Evolutionary conservation across 2,797 vertebrate genomes (phyloP).

Genomic region (Micrastur ruficollis): DNA sequence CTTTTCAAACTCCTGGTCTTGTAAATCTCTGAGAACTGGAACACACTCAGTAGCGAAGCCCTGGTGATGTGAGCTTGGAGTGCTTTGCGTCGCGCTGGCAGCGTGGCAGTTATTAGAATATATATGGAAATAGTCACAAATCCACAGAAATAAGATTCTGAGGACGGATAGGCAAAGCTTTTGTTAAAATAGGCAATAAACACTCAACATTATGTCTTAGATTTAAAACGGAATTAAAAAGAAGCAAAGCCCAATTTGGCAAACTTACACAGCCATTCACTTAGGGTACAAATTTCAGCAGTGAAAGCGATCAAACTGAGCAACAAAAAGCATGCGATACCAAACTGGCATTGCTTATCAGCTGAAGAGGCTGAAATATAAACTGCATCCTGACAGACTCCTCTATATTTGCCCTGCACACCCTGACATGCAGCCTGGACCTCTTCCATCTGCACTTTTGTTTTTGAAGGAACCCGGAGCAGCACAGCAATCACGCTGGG

Average conservation of each 20-base stretch:
- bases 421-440: neutral
- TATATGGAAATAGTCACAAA: neutral
- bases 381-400: neutral
- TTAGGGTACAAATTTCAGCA: neutral
- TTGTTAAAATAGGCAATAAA: neutral
- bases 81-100: fast-evolving
- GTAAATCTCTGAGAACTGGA: neutral
- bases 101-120: neutral
- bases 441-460: neutral
- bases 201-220: no score
- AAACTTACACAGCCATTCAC: neutral
- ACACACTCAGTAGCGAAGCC: neutral
- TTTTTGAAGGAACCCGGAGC: neutral
- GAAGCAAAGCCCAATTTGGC: neutral
- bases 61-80: neutral
- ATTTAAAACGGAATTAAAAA: neutral
- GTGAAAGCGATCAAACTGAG: neutral
- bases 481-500: neutral
- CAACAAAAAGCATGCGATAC: neutral
- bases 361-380: neutral
- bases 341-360: neutral
- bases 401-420: neutral
- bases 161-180: neutral
- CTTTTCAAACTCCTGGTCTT: neutral
- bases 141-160: neutral